Base-by-base conservation (phyloP, 2,888 invertebrate species). In the Standfussiana lucernea region DNA sequence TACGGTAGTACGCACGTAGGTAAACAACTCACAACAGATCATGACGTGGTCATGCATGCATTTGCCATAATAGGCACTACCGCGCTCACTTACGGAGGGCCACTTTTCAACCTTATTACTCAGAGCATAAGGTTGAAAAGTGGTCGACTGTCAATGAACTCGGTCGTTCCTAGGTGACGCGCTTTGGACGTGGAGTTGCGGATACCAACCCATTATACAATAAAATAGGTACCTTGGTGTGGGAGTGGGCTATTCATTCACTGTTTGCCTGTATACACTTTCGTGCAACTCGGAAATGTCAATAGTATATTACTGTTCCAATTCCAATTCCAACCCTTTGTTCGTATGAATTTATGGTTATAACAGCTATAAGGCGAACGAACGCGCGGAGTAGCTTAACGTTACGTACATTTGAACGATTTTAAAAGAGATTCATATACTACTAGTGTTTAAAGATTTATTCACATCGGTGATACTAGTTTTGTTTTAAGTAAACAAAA, bases 291-390 rank as follows among this genome's bases (percentile, higher is more conserved):
- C 18, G 11, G 47, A 15, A 75, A 40, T 61, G 7, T 40, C 40
- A 74, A 75, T 74, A 32, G 32, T n/a, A 24, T 32, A 2, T 5
- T 37, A 37, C 24, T 21, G 10, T 74, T 32, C 6, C 21, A 15
- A 74, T 74, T 32, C 6, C 21, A 15, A 74, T 61, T 37, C 24
- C 11, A 47, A 37, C 32, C 21, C 40, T 61, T 74, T 74, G 15
- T 74, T 35, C 3, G 10, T n/a, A 18, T 18, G 3, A 72, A 45
- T 47, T 28, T n/a, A 47, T 59, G 72, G 7, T 45, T 28, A 32
- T 21, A 56, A 40, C 35, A 56, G 28, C 15, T 37, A 37, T 18
- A 56, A 59, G 37, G 28, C 0, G 18, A n/a, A n/a, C 24, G 13
- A 37, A n/a, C 7, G 62, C 37, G n/a, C n/a, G 3, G n/a, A 32